These are phyloP conservation scores for Hydrozoanthus gracilis DNA, from an alignment of 92 coral and sea anemone genomes.

Conservation along the genomic window DNA sequence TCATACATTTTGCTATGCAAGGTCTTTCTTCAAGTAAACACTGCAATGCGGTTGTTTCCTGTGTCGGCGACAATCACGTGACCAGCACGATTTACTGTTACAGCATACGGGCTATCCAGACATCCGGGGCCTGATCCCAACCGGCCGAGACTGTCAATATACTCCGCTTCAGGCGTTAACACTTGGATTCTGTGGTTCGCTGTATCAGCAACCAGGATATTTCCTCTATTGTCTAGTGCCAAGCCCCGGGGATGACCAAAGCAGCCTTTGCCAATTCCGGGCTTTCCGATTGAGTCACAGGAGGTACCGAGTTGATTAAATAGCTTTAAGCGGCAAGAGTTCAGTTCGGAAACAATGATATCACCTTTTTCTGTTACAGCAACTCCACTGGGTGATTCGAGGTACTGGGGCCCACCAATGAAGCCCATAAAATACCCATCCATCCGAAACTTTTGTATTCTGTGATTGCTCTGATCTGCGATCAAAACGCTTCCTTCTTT, in stretches of 20 bases:
- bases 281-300: conserved; percentile 70
- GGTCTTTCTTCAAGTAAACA: conserved; percentile 58
- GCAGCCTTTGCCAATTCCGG: conserved; percentile 85
- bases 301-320: conserved; percentile 73
- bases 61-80: conserved; percentile 91
- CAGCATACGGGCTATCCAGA: conserved; percentile 90
- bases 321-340: conserved; percentile 78
- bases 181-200: conserved; percentile 93
- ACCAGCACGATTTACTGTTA: conserved; percentile 84
- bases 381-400: conserved; percentile 91
- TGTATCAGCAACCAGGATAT: conserved; percentile 85
- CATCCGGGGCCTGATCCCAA: conserved; percentile 90
- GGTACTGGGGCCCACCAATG: conserved; percentile 85
- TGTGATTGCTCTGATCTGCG: conserved; percentile 81
- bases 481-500: conserved; percentile 77
- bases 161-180: conserved; percentile 70
- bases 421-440: conserved; percentile 90
- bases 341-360: conserved; percentile 80
- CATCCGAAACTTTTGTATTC: conserved; percentile 88
- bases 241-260: conserved; percentile 85
- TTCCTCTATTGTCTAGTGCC: conserved; percentile 73
- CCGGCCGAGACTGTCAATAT: conserved; percentile 85
- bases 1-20: too few species aligned
- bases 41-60: conserved; percentile 86
- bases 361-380: conserved; percentile 82